Evolutionary conservation across 2,113 vertebrate species (phyloP).

Genomic region (Ictidomys tridecemlineatus): DNA sequence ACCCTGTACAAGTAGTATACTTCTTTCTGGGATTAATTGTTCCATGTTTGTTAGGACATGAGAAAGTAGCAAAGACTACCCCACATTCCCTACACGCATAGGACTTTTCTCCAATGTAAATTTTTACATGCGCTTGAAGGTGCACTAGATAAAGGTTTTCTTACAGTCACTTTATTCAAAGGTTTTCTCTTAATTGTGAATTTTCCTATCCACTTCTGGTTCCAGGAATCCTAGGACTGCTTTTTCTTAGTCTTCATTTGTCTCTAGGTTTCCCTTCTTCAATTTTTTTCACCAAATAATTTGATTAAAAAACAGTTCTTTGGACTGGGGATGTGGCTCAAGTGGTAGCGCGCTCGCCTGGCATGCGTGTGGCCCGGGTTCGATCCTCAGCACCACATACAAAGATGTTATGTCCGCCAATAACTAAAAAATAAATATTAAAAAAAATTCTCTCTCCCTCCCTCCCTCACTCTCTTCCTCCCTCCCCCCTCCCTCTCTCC

Average conservation of each 20-base stretch:
- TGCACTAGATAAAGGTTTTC: background rate
- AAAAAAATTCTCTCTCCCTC: too few relatives aligned
- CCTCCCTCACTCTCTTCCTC: too few relatives aligned
- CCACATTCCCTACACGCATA: background rate
- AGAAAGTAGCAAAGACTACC: background rate
- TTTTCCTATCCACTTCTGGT: background rate
- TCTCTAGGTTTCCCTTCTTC: background rate
- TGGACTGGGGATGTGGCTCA: too few relatives aligned
- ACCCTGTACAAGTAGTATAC: background rate
- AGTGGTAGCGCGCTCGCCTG: too few relatives aligned
- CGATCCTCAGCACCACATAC: too few relatives aligned
- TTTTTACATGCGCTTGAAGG: background rate
- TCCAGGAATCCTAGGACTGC: background rate
- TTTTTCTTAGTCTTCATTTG: background rate
- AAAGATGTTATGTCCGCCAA: too few relatives aligned
- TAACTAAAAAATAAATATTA: too few relatives aligned
- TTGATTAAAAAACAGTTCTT: background rate
- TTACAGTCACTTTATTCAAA: background rate
- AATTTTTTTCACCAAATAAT: background rate
- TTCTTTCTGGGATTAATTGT: background rate
- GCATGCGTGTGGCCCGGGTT: too few relatives aligned
- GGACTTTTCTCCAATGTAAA: background rate
- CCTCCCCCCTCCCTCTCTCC: too few relatives aligned
- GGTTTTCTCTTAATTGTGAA: background rate
- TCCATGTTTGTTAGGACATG: background rate